Percentiles rank a stretch among this genome's conserved stretches.
These are phyloP conservation scores for Gymnocephalus cernua DNA, from an alignment of 2,113 vertebrate genomes.

Conservation along the genomic window DNA sequence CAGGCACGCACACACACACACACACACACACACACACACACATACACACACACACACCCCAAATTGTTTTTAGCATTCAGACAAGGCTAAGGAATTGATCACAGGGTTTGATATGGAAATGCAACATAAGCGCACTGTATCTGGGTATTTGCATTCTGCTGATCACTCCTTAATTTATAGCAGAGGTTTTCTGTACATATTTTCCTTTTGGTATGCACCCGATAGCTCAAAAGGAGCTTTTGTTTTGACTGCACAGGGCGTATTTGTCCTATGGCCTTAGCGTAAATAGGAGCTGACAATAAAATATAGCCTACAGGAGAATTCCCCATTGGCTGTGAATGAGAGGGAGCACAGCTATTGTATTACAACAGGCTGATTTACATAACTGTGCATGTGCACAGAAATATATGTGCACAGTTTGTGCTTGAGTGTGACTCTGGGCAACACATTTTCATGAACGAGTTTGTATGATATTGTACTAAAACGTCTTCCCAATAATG, in stretches of 20 bases:
- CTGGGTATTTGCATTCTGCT: constrained; percentile 68
- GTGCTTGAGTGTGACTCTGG: background rate
- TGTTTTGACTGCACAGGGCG: constrained; percentile 61
- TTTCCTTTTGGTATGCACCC: constrained; percentile 49
- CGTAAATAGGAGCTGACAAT: constrained; percentile 56
- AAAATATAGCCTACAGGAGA: constrained; percentile 53
- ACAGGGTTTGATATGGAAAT: constrained; percentile 64
- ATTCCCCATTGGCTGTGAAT: constrained; percentile 28
- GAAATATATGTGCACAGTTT: background rate
- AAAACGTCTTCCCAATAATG: too few species aligned
- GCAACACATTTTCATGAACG: too few species aligned
- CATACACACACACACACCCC: background rate
- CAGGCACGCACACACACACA: too few species aligned
- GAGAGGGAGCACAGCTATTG: constrained; percentile 4
- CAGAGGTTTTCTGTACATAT: constrained; percentile 24
- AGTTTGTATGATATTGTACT: too few species aligned
- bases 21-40: background rate
- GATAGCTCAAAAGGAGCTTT: constrained; percentile 33
- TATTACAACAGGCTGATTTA: constrained; percentile 3
- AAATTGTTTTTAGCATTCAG: constrained; percentile 46
- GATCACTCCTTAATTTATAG: constrained; percentile 64
- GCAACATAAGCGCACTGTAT: constrained; percentile 51
- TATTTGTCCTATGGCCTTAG: constrained; percentile 49
- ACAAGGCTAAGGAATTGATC: constrained; percentile 60
- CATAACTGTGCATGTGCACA: constrained; percentile 10